Conservation (phyloP, 2,113 vertebrate genomes). For the Stegastes partitus region DNA sequence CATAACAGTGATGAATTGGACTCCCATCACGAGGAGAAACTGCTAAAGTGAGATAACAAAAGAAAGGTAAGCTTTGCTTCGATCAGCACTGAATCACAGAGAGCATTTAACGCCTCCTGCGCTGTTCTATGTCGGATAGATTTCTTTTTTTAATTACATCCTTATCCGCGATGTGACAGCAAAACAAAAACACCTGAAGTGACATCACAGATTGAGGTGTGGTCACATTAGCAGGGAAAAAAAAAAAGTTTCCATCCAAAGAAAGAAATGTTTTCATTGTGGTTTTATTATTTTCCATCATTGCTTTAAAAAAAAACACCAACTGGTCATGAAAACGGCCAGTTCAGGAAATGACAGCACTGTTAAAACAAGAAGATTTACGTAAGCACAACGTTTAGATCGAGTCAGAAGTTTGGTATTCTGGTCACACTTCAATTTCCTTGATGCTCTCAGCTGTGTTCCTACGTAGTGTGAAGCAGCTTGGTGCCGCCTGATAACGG, state of each 20-base stretch:
- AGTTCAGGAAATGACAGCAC: background rate
- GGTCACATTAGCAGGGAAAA: background rate
- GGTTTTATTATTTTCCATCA: background rate
- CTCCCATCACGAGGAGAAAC: background rate
- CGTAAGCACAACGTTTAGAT: background rate
- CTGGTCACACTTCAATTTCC: background rate
- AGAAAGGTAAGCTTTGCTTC: conserved; percentile 13
- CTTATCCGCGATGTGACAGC: background rate
- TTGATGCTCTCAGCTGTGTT: background rate
- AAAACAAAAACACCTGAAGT: background rate
- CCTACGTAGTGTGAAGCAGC: background rate
- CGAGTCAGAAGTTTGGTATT: background rate
- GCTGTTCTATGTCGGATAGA: background rate
- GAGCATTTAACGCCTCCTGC: background rate
- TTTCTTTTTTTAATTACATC: background rate
- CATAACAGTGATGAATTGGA: background rate
- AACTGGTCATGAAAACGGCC: background rate
- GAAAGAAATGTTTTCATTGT: background rate
- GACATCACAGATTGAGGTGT: conserved; percentile 1
- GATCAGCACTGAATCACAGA: background rate
- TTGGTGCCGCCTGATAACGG: background rate
- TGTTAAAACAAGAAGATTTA: background rate
- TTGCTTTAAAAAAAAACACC: background rate
- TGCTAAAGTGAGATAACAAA: background rate
- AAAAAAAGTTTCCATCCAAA: background rate